Conservation (phyloP, 1,140 invertebrate species). For the Caenorhabditis brenneri region DNA sequence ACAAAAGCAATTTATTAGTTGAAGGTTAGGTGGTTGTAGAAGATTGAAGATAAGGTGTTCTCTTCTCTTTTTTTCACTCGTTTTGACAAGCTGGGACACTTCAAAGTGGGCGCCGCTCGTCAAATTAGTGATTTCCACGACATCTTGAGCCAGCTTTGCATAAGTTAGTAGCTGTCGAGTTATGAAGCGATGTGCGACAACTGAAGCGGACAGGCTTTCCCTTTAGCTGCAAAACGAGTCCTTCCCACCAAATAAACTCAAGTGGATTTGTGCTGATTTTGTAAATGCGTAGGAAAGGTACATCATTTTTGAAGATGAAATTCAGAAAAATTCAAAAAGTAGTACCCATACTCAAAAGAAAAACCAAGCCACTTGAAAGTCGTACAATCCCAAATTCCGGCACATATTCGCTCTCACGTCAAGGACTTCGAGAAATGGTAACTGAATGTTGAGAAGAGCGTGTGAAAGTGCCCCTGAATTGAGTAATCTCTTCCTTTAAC, state of each 20-base stretch:
- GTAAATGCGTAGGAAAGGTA: slow-evolving; percentile 1
- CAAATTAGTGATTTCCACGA: slow-evolving; percentile 37
- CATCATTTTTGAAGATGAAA: slow-evolving; percentile 11
- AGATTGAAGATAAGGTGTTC: slow-evolving; percentile 34
- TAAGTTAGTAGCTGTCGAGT: slow-evolving; percentile 34
- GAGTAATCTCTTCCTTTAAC: neutral
- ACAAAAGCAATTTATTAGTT: slow-evolving; percentile 15
- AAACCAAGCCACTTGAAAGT: slow-evolving; percentile 1
- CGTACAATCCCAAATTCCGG: slow-evolving; percentile 19
- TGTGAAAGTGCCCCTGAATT: slow-evolving; percentile 28
- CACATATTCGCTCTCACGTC: slow-evolving; percentile 3
- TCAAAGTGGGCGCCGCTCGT: slow-evolving; percentile 37
- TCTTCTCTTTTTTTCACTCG: neutral
- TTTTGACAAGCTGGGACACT: slow-evolving; percentile 12
- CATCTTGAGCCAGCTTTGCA: slow-evolving; percentile 41
- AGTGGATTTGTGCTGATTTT: slow-evolving; percentile 9
- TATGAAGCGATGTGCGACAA: slow-evolving; percentile 18
- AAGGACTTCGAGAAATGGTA: slow-evolving; percentile 11
- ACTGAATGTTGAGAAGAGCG: slow-evolving; percentile 31
- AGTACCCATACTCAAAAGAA: neutral
- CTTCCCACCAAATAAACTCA: slow-evolving; percentile 21
- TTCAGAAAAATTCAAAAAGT: neutral
- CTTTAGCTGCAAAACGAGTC: neutral
- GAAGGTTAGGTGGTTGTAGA: slow-evolving; percentile 27
- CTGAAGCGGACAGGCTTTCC: slow-evolving; percentile 7